Evolutionary conservation across 2,113 vertebrate species (phyloP), one percentile per base, ranked within the genome.

Genomic region (Pitta sordida): DNA sequence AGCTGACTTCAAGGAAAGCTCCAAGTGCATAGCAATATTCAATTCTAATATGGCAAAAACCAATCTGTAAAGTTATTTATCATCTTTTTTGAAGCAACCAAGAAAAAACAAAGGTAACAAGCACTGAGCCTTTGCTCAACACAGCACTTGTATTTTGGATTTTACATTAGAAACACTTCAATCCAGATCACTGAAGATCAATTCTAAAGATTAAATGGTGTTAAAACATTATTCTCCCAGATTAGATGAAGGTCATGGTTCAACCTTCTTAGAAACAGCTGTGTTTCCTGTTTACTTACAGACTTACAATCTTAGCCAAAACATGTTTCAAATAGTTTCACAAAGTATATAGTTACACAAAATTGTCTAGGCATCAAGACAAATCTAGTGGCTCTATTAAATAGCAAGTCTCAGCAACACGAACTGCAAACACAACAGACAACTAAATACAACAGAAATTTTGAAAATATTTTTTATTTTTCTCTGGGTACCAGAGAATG

Each of bases 221-320:
- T 53, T 73, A 78, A 83, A 6, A 88, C 14, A 27, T 36, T 81
- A 36, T 60, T 79, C 37, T 29, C 27, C 37, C 27, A 64, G 32
- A 56, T 69, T 53, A 89, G 53, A 73, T 5, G 6, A 86, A 53
- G 43, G 75, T 77, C 79, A 62, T 26, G 43, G 68, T 74, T 95
- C 76, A 91, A 51, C n/a, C 68, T 77, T 90, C 85, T 81, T 56
- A 83, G 55, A 73, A 92, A 75, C 60, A 84, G 86, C 30, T 73
- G 30, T 88, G 65, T 83, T 95, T 90, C 92, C 86, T 88, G 44
- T 84, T 90, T 92, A 84, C 69, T 79, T 59, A 68, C 58, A 88
- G 32, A 46, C 32, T 83, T 52, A 59, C 8, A 84, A 56, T 52
- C 69, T 71, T 20, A 86, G 65, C 73, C 41, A 68, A 89, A 70